Conservation (phyloP, 1,140 invertebrate genomes). For the Stenopsyche tienmushanensis region DNA sequence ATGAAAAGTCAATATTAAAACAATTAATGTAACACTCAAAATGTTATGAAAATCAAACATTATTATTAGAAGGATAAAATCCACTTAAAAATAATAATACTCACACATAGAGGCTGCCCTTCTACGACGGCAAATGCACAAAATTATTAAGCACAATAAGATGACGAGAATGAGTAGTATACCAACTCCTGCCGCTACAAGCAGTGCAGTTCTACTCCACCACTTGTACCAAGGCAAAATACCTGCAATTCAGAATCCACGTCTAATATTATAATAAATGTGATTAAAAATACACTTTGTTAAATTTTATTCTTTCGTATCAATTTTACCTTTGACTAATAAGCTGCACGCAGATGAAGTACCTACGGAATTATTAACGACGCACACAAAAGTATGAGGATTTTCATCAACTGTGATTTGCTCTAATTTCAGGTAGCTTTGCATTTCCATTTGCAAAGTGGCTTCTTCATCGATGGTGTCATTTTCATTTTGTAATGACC, state of each 20-base stretch:
- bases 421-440: constrained; percentile 68
- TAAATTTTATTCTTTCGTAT: not conserved
- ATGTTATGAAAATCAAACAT: constrained; percentile 3
- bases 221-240: constrained; percentile 36
- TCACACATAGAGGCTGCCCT: constrained; percentile 80
- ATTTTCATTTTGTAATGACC: constrained; percentile 81
- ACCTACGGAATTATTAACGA: constrained; percentile 81
- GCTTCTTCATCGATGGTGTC: constrained; percentile 66
- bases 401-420: constrained; percentile 58
- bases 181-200: constrained; percentile 30
- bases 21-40: not conserved
- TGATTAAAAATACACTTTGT: constrained; percentile 6
- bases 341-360: constrained; percentile 71
- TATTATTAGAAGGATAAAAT: not conserved
- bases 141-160: constrained; percentile 80
- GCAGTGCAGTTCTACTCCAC: constrained; percentile 35
- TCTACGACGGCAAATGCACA: constrained; percentile 77
- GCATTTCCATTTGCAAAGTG: constrained; percentile 55
- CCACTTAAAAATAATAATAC: constrained; percentile 49
- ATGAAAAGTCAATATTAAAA: too few species aligned
- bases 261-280: too few species aligned
- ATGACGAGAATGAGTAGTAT: constrained; percentile 71
- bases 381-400: constrained; percentile 77
- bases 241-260: too few species aligned
- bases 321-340: constrained; percentile 68